Conservation (phyloP, 1,140 invertebrate genomes). For the Hycleus cichorii region DNA sequence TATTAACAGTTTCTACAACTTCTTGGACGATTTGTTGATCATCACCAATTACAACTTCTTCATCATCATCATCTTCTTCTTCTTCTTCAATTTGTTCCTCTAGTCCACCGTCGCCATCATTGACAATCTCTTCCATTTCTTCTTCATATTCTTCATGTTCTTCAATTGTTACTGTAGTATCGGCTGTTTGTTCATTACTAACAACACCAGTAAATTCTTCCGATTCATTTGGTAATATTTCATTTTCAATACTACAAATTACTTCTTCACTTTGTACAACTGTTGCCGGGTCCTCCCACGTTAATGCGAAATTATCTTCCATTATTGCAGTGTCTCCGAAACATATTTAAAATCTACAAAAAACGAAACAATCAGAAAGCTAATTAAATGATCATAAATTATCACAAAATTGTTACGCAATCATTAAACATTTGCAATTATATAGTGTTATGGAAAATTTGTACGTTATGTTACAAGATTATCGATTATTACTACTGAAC, state of each 20-base stretch:
- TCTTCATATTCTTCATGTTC: conserved; percentile 39
- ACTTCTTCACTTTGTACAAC: conserved; percentile 56
- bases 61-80: conserved; percentile 36
- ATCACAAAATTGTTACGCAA: too few relatives aligned
- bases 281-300: conserved; percentile 50
- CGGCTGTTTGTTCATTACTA: conserved; percentile 31
- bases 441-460: too few relatives aligned
- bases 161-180: conserved; percentile 24
- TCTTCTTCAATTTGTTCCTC: conserved; percentile 38
- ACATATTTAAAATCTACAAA: conserved; percentile 7
- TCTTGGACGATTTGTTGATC: conserved; percentile 19
- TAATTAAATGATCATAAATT: too few relatives aligned
- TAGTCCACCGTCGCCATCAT: too few relatives aligned
- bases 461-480: too few relatives aligned
- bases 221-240: conserved; percentile 43
- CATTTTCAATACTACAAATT: conserved; percentile 54
- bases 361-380: neutral
- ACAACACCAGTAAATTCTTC: conserved; percentile 55
- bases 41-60: conserved; percentile 15
- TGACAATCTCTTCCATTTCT: neutral
- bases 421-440: too few relatives aligned
- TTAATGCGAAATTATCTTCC: conserved; percentile 45
- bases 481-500: too few relatives aligned
- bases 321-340: conserved; percentile 18
- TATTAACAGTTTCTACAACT: conserved; percentile 39